Percentiles rank a stretch among this genome's conserved stretches.
Evolutionary conservation across 2,888 invertebrate species (phyloP).

Genomic region (Scaptomyza reducta): DNA sequence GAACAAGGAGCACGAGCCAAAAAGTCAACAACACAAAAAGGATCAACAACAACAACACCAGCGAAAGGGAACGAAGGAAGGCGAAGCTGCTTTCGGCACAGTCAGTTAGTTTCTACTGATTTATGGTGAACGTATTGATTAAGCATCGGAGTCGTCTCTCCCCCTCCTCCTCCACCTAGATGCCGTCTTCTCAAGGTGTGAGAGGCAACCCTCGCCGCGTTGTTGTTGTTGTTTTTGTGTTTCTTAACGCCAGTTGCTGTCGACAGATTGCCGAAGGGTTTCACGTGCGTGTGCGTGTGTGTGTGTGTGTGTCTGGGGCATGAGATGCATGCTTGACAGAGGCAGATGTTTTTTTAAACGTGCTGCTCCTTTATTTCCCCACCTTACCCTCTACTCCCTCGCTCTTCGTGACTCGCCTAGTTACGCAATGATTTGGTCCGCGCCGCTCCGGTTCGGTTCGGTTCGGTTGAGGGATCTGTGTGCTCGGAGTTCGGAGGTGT

Average conservation of each 20-base stretch:
- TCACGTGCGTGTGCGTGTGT: background rate
- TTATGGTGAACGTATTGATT: slow-evolving; percentile 67
- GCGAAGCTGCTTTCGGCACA: slow-evolving; percentile 30
- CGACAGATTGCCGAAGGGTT: slow-evolving; percentile 56
- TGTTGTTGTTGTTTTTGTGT: background rate
- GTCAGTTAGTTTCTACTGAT: slow-evolving; percentile 61
- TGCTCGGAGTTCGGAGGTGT: slow-evolving; percentile 42
- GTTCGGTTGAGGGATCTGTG: slow-evolving; percentile 3
- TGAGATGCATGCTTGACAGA: slow-evolving; percentile 3
- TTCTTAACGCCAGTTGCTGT: slow-evolving; percentile 61
- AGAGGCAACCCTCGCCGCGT: slow-evolving; percentile 57
- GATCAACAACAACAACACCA: background rate
- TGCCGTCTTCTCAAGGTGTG: slow-evolving; percentile 46
- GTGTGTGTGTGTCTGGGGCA: slow-evolving; percentile 5
- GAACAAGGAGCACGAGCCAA: slow-evolving; percentile 48
- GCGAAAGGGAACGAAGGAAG: background rate
- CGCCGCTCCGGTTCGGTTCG: slow-evolving; percentile 3
- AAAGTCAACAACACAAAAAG: slow-evolving; percentile 5
- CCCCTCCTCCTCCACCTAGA: background rate
- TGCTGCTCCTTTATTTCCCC: slow-evolving; percentile 42
- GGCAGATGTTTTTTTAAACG: slow-evolving; percentile 61
- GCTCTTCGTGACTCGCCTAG: slow-evolving; percentile 37
- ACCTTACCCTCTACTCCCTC: background rate
- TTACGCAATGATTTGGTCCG: slow-evolving; percentile 73
- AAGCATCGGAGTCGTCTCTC: slow-evolving; percentile 13